phyloP scores from a whole-genome alignment of 2,888 invertebrate genomes.

The Synergus umbraculus region DNA sequence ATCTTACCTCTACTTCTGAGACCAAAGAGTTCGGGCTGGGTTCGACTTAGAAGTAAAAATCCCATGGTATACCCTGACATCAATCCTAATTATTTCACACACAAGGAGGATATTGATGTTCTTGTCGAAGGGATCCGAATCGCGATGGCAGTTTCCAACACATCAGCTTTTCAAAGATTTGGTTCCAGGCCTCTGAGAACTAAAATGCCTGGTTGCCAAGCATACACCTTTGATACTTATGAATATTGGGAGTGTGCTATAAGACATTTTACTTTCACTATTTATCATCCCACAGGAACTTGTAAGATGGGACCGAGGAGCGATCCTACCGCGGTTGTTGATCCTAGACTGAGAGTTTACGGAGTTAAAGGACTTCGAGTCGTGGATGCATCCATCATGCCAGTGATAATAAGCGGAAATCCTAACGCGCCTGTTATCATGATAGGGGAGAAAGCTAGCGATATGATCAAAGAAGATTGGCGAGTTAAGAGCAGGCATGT shows the following conservation, averaged over 20 bases:
- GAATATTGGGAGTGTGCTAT: slow-evolving; percentile 93
- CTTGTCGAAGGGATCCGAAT: slow-evolving; percentile 91
- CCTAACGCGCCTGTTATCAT: slow-evolving; percentile 94
- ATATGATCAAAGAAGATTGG: slow-evolving; percentile 94
- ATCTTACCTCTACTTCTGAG: slow-evolving; percentile 89
- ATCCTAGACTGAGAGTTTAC: slow-evolving; percentile 86
- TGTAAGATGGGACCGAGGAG: slow-evolving; percentile 91
- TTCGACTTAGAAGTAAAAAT: slow-evolving; percentile 89
- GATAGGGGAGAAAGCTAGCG: slow-evolving; percentile 94
- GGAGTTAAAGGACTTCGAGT: slow-evolving; percentile 88
- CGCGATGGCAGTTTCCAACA: slow-evolving; percentile 88
- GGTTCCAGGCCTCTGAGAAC: slow-evolving; percentile 88
- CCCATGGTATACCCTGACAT: slow-evolving; percentile 91
- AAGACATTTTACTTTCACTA: slow-evolving; percentile 88
- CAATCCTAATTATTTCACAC: slow-evolving; percentile 94
- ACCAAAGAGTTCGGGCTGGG: slow-evolving; percentile 92
- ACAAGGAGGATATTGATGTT: slow-evolving; percentile 88
- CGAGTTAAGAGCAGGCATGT: slow-evolving; percentile 51
- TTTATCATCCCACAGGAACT: slow-evolving; percentile 91
- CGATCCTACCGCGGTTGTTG: slow-evolving; percentile 89
- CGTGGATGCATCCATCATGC: slow-evolving; percentile 93
- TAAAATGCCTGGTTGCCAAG: slow-evolving; percentile 90
- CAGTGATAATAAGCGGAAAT: slow-evolving; percentile 92
- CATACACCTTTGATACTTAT: slow-evolving; percentile 85
- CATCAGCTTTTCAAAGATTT: slow-evolving; percentile 88